Evolutionary conservation across 2,888 invertebrate species (phyloP).

Genomic region (Mystacides longicornis): DNA sequence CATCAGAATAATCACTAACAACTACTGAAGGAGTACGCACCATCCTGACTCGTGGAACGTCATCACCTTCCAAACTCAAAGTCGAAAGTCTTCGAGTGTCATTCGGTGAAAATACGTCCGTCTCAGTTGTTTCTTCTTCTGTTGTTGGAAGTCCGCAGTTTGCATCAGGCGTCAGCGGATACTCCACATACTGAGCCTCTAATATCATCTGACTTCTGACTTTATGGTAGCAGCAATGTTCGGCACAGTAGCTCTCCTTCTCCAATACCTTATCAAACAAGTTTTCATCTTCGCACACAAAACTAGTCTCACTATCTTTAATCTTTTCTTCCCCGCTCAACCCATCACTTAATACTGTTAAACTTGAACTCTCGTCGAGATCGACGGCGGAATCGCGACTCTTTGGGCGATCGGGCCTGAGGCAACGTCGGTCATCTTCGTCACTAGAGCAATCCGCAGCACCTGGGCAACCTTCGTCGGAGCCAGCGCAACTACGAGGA

Average conservation of each 20-base stretch:
- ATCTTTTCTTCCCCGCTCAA: constrained; percentile 6
- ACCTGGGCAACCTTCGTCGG: constrained; percentile 35
- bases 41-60: constrained; percentile 47
- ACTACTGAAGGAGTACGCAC: constrained; percentile 81
- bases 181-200: constrained; percentile 50
- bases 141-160: constrained; percentile 34
- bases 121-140: constrained; percentile 27
- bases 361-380: constrained; percentile 40
- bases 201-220: constrained; percentile 40
- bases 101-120: constrained; percentile 15
- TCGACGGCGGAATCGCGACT: constrained; percentile 49
- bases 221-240: constrained; percentile 17
- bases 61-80: constrained; percentile 34
- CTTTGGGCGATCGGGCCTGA: constrained; percentile 40
- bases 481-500: constrained; percentile 33
- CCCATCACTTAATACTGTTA: constrained; percentile 20
- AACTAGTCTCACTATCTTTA: constrained; percentile 3
- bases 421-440: constrained; percentile 45
- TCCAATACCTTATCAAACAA: constrained; percentile 14
- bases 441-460: constrained; percentile 36
- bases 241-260: constrained; percentile 17
- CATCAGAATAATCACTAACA: constrained; percentile 81
- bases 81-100: constrained; percentile 16
- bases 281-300: constrained; percentile 14
- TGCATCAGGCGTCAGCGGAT: constrained; percentile 41